These are phyloP conservation scores for Phyllopteryx taeniolatus DNA, from an alignment of 2,113 vertebrate genomes.

Conservation along the genomic window DNA sequence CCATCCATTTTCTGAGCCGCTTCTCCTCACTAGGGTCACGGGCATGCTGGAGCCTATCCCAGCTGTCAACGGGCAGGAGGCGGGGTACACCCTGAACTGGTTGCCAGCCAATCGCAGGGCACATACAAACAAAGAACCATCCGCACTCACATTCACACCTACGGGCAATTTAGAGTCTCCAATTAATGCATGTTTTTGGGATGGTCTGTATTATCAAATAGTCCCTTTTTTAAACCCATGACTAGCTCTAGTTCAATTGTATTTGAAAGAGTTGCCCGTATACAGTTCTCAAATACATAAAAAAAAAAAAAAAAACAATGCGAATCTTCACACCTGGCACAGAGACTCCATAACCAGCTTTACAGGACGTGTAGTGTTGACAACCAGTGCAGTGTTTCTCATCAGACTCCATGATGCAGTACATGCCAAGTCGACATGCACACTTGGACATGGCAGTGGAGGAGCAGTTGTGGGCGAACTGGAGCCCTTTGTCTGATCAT, in stretches of 20 bases:
- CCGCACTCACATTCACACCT: no score
- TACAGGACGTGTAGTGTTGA: background rate
- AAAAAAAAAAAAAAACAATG: background rate
- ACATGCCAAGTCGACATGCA: constrained; percentile 53
- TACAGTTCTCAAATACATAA: background rate
- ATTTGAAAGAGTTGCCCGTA: no score
- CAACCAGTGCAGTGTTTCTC: constrained; percentile 24
- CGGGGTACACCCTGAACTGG: no score
- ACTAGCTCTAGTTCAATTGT: no score
- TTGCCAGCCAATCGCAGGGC: no score
- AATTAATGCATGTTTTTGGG: no score
- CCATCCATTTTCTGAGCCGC: no score
- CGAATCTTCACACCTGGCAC: constrained; percentile 49
- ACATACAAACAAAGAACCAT: no score
- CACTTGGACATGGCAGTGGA: constrained; percentile 43
- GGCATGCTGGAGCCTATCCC: no score
- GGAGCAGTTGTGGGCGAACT: constrained; percentile 37
- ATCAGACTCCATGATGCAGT: background rate
- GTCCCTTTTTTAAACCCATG: background rate
- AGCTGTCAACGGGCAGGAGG: no score
- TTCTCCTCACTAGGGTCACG: no score
- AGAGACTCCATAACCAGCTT: constrained; percentile 43
- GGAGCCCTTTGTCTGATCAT: constrained; percentile 49
- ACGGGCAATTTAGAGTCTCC: no score
- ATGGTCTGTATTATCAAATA: background rate